These are phyloP conservation scores for Diachasmimorpha longicaudata DNA, from an alignment of 1,140 invertebrate species.

Conservation along the genomic window DNA sequence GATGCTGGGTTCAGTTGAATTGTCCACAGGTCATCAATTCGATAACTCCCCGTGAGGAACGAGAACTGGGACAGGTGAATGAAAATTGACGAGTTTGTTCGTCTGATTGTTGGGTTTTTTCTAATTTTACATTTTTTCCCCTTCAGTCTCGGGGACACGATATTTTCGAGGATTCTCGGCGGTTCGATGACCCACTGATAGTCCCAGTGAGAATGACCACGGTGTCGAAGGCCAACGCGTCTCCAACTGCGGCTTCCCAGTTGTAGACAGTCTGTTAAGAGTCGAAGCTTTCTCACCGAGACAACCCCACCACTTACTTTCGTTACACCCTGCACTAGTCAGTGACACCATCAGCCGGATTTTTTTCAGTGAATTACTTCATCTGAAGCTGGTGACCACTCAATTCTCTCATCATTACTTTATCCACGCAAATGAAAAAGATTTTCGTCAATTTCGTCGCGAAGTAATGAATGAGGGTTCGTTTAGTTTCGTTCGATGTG, in stretches of 20 bases:
- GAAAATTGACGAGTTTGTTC: no score
- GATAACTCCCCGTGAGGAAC: no score
- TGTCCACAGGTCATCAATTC: no score
- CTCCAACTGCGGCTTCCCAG: conserved; percentile 32
- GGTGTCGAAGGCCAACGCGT: conserved; percentile 26
- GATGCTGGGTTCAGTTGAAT: no score
- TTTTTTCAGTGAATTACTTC: neutral
- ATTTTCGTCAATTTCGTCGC: no score
- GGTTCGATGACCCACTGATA: conserved; percentile 9
- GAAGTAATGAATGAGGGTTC: no score
- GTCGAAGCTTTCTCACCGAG: conserved; percentile 33
- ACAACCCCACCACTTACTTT: conserved; percentile 31
- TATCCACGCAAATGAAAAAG: no score
- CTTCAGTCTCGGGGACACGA: neutral
- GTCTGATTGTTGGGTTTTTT: no score
- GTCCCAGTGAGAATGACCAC: neutral
- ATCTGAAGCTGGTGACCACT: no score
- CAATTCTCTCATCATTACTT: neutral
- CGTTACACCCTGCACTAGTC: conserved; percentile 31
- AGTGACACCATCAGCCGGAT: conserved; percentile 21
- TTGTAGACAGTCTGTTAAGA: conserved; percentile 25
- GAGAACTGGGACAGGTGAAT: no score
- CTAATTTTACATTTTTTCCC: no score
- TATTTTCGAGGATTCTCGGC: neutral
- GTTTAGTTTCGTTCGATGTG: no score